Evolutionary conservation across 2,797 vertebrate species (phyloP).

Genomic region (Morus bassanus): DNA sequence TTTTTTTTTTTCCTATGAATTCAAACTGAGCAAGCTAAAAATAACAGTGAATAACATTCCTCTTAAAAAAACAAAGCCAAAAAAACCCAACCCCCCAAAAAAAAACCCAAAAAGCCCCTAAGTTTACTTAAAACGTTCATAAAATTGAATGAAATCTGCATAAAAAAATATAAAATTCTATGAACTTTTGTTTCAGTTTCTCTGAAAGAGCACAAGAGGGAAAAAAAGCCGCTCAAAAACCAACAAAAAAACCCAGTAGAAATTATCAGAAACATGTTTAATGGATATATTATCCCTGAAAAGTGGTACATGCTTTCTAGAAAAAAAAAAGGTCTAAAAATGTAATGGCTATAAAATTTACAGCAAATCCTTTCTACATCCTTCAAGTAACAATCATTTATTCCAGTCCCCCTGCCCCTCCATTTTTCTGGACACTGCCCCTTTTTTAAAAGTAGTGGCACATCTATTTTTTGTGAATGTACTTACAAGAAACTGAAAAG

Average conservation of each 20-base stretch:
- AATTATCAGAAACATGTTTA: background rate
- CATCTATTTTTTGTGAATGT: background rate
- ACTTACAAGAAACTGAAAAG: constrained; percentile 29
- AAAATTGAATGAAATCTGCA: background rate
- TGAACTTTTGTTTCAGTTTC: background rate
- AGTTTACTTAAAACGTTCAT: background rate
- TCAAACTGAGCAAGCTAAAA: background rate
- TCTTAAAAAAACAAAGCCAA: background rate
- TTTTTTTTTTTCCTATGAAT: background rate
- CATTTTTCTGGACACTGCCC: background rate
- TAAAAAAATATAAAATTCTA: background rate
- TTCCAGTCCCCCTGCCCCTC: background rate
- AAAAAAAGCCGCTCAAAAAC: background rate
- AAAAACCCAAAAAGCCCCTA: too few relatives aligned
- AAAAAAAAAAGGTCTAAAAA: background rate
- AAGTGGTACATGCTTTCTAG: background rate
- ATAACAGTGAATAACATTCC: background rate
- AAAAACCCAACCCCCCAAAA: too few relatives aligned
- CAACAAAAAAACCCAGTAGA: background rate
- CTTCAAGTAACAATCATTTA: background rate
- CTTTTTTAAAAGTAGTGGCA: background rate
- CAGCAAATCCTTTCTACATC: background rate
- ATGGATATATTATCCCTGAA: background rate
- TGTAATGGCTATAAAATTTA: background rate
- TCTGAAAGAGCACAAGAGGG: background rate